A percentile compares a stretch with the other conserved stretches of the same genome.
These are phyloP conservation scores for Sus scrofa DNA, from an alignment of 2,113 vertebrate genomes.

Conservation along the genomic window T2T-Sscrofa CM000814.6:1850501-1851000, in stretches of 20 bases:
- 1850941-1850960: slow-evolving; percentile 94
- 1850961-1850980: slow-evolving; percentile 87
- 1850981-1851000: not conserved
- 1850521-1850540: not conserved
- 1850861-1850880: accelerated
- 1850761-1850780: accelerated
- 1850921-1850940: slow-evolving; percentile 90
- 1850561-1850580: accelerated
- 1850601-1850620: not conserved
- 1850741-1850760: accelerated
- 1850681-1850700: not conserved
- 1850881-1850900: accelerated
- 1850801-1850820: accelerated
- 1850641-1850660: no score
- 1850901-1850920: slow-evolving; percentile 92
- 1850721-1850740: not conserved
- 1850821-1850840: accelerated
- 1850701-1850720: accelerated
- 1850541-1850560: not conserved
- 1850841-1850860: accelerated
- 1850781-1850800: not conserved
- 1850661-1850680: accelerated
- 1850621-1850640: accelerated
- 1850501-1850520: no score
- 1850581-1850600: not conserved